A percentile compares a stretch with the other conserved stretches of the same genome.
Evolutionary conservation across 2,797 vertebrate genomes (phyloP).

Genomic region (Hybognathus amarus): DNA sequence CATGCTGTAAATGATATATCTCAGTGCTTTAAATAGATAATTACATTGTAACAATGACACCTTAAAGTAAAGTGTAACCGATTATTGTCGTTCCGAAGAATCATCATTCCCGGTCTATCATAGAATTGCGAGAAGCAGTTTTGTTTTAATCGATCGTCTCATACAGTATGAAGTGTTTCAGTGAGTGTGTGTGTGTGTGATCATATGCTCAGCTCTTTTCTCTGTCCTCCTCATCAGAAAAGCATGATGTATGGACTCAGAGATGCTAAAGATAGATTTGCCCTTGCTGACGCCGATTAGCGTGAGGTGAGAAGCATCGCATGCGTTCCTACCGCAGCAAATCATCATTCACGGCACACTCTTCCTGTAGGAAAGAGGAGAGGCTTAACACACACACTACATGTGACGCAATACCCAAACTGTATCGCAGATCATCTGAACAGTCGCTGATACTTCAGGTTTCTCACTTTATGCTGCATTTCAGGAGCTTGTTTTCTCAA

Average conservation of each 20-base stretch:
- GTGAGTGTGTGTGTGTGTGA: neutral
- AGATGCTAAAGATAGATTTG: conserved; percentile 33
- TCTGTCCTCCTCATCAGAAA: conserved; percentile 10
- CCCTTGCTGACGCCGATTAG: conserved; percentile 21
- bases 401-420: neutral
- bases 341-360: neutral
- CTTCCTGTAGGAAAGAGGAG: neutral
- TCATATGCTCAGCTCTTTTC: neutral
- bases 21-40: too few relatives aligned
- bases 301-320: neutral
- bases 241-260: conserved; percentile 8
- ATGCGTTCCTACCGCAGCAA: neutral
- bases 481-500: neutral
- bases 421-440: too few relatives aligned
- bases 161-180: neutral
- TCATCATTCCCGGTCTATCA: too few relatives aligned
- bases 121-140: too few relatives aligned
- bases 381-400: neutral
- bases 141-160: neutral
- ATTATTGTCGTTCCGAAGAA: neutral
- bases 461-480: neutral
- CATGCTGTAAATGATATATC: too few relatives aligned
- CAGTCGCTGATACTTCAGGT: neutral
- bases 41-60: too few relatives aligned
- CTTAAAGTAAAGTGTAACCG: too few relatives aligned